Percentiles rank a stretch among this genome's conserved stretches.
These are phyloP conservation scores for Drosophila malerkotliana DNA, from an alignment of 1,140 invertebrate genomes.

Conservation along the genomic window DNA sequence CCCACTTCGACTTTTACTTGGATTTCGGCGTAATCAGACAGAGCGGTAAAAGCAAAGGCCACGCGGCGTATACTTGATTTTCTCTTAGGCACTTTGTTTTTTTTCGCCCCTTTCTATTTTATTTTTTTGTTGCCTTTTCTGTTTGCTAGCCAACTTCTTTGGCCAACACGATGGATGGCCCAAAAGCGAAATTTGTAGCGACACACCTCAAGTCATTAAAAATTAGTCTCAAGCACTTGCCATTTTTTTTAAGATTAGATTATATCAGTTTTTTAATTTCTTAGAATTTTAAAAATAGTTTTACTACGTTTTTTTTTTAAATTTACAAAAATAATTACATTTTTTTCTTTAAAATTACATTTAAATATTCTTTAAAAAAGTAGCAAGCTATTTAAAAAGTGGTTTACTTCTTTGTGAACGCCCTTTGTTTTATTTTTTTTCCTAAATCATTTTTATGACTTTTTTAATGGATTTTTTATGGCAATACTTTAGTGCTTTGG, in stretches of 20 bases:
- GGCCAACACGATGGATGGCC: background rate
- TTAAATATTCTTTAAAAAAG: background rate
- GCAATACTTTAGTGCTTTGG: slow-evolving; percentile 14
- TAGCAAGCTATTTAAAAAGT: background rate
- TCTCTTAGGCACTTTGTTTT: background rate
- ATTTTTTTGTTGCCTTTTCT: background rate
- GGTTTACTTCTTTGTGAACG: background rate
- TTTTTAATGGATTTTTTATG: slow-evolving; percentile 25
- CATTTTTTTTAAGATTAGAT: background rate
- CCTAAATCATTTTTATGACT: background rate
- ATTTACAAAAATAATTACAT: too few species aligned
- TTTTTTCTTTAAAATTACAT: too few species aligned
- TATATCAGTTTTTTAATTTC: background rate
- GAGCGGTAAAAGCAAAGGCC: slow-evolving; percentile 1
- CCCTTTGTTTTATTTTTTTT: background rate
- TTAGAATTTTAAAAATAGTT: background rate
- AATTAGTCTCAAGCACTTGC: background rate
- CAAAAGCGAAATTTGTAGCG: slow-evolving; percentile 1
- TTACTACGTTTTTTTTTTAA: too few species aligned
- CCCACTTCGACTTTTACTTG: slow-evolving; percentile 2
- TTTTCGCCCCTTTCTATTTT: background rate
- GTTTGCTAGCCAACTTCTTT: background rate
- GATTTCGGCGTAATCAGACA: slow-evolving; percentile 18
- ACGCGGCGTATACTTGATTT: slow-evolving; percentile 37
- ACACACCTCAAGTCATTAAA: background rate